Evolutionary conservation across 2,797 vertebrate species (phyloP).

Genomic region (Cuculus canorus): DNA sequence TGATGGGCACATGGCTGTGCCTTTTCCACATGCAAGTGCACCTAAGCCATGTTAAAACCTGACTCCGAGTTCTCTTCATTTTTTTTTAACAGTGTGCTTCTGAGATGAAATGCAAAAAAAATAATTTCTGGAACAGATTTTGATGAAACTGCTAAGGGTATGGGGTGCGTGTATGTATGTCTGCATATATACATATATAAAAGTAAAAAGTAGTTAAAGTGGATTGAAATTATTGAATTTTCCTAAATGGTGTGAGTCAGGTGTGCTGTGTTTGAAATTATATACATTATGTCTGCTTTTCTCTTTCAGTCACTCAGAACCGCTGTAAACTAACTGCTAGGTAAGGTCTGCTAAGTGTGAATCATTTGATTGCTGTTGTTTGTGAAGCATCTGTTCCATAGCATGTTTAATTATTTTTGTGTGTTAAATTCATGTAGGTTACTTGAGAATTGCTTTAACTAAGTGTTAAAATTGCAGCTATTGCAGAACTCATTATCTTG

Average conservation of each 20-base stretch:
- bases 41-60: not conserved
- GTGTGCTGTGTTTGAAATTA: not conserved
- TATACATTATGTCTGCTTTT: not conserved
- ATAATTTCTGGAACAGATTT: not conserved
- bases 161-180: not conserved
- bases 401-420: conserved; percentile 65
- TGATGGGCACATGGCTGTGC: conserved; percentile 17
- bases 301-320: conserved; percentile 14
- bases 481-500: conserved; percentile 45
- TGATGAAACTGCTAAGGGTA: not conserved
- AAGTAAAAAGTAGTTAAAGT: conserved; percentile 17
- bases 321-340: conserved; percentile 36
- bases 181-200: not conserved
- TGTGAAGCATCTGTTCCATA: conserved; percentile 62
- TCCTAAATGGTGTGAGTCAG: not conserved
- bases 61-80: not conserved
- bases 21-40: conserved; percentile 20
- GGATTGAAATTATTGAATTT: not conserved
- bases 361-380: conserved; percentile 43
- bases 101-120: conserved; percentile 6
- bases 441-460: conserved; percentile 64
- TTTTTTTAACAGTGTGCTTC: not conserved
- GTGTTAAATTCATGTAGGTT: conserved; percentile 62
- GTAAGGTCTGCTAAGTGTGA: conserved; percentile 55
- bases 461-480: conserved; percentile 61